Percentiles rank a stretch among this genome's conserved stretches.
Conservation (phyloP, 2,797 vertebrate genomes). For the Euthynnus affinis region DNA sequence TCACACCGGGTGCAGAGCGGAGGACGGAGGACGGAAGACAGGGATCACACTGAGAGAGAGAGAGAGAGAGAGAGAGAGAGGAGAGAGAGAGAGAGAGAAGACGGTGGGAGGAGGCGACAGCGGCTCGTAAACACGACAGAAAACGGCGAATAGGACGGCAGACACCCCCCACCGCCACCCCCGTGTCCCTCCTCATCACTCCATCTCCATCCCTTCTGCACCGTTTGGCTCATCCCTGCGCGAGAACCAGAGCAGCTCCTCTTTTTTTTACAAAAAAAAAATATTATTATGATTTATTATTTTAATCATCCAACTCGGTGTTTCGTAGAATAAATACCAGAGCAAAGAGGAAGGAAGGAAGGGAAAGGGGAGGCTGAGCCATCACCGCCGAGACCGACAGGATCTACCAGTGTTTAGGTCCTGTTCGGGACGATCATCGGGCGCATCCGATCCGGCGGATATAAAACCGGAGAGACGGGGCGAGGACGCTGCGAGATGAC, state of each 20-base stretch:
- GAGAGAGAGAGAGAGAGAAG: conserved; percentile 15
- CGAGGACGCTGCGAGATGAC: conserved; percentile 27
- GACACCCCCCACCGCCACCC: conserved; percentile 21
- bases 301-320: not conserved
- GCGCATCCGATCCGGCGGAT: conserved; percentile 35
- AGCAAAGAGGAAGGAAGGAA: not conserved
- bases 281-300: too few relatives aligned
- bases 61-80: conserved; percentile 20
- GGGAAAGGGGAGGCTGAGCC: conserved; percentile 39
- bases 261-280: not conserved
- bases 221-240: conserved; percentile 15
- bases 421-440: conserved; percentile 52
- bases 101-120: conserved; percentile 63
- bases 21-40: conserved; percentile 33
- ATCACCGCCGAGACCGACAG: conserved; percentile 30
- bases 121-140: conserved; percentile 74
- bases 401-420: conserved; percentile 33
- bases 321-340: not conserved
- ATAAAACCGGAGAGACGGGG: conserved; percentile 2
- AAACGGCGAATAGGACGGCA: conserved; percentile 62
- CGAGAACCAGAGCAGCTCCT: not conserved
- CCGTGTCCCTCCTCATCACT: conserved; percentile 56
- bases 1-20: conserved; percentile 49
- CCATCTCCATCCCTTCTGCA: conserved; percentile 62
- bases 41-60: conserved; percentile 29